Conservation (phyloP, 2,888 invertebrate genomes). For the Cerastoderma edule region DNA sequence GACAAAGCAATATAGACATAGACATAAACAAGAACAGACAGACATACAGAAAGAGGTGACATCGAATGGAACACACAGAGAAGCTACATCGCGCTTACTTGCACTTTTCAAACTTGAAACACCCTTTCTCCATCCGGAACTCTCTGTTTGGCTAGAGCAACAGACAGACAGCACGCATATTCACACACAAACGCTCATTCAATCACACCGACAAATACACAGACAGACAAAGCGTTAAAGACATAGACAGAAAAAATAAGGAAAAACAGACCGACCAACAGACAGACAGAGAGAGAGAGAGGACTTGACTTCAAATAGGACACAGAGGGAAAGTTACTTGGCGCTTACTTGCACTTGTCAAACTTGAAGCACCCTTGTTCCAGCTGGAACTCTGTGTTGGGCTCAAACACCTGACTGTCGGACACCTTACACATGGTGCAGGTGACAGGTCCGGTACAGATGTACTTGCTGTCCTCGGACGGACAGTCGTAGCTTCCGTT, state of each 20-base stretch:
- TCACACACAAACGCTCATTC: too few species aligned
- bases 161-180: too few species aligned
- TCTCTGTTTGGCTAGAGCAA: conserved; percentile 61
- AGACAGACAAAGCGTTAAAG: background rate
- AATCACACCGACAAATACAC: background rate
- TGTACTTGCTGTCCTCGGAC: conserved; percentile 46
- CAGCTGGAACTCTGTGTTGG: conserved; percentile 64
- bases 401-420: conserved; percentile 53
- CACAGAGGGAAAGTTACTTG: background rate
- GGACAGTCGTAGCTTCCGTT: conserved; percentile 65
- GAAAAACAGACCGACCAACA: too few species aligned
- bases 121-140: conserved; percentile 64
- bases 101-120: conserved; percentile 68
- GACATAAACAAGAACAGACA: background rate
- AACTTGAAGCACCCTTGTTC: conserved; percentile 63
- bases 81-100: conserved; percentile 51
- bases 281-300: background rate
- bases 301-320: background rate
- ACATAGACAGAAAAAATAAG: background rate
- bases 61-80: too few species aligned
- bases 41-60: background rate
- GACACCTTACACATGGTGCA: conserved; percentile 48
- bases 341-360: conserved; percentile 69
- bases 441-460: conserved; percentile 40
- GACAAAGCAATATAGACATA: background rate